A percentile compares a stretch with the other conserved stretches of the same genome.
Conservation (phyloP, 1,140 invertebrate genomes). For the Acyrthosiphon pisum region DNA sequence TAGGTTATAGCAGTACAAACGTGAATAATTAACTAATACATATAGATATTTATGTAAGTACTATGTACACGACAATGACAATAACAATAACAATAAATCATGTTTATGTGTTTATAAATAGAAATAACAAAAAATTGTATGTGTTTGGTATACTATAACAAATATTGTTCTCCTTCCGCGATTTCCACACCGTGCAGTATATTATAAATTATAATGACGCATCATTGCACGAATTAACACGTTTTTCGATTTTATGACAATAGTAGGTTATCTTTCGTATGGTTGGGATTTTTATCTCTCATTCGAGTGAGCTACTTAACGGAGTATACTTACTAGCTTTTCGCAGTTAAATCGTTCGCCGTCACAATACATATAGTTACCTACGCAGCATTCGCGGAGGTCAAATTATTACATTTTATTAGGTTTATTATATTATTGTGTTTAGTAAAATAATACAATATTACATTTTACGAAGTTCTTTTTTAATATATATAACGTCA, state of each 20-base stretch:
- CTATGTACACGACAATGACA: background rate
- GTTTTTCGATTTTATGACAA: background rate
- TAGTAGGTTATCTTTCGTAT: background rate
- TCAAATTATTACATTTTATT: background rate
- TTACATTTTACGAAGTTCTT: background rate
- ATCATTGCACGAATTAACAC: background rate
- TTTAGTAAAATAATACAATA: background rate
- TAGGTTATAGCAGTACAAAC: background rate
- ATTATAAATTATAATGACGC: background rate
- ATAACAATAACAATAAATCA: background rate
- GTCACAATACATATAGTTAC: background rate
- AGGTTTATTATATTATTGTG: too few relatives aligned
- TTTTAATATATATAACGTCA: background rate
- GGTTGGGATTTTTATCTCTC: background rate
- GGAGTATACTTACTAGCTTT: background rate
- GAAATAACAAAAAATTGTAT: background rate
- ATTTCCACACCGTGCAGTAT: background rate
- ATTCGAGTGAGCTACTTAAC: background rate
- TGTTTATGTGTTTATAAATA: background rate
- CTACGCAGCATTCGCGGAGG: background rate
- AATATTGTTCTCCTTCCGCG: background rate
- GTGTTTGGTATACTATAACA: background rate
- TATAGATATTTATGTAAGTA: background rate
- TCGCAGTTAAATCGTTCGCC: background rate
- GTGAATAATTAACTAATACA: background rate